Base-by-base conservation (phyloP, 2,888 invertebrate species). In the Melangyna quadrimaculata region DNA sequence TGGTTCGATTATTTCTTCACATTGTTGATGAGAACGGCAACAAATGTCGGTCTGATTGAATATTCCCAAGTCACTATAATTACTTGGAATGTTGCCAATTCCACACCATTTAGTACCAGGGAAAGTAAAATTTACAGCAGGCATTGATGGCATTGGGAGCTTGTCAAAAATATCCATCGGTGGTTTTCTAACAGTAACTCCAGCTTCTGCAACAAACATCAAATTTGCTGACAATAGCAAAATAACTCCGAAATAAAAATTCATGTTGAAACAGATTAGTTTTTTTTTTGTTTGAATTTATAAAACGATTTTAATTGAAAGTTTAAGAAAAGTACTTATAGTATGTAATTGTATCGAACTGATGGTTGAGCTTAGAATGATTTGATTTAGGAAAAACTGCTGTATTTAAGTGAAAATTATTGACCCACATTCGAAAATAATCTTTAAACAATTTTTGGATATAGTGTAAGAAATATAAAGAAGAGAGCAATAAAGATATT, bases 91-190 rank as follows among this genome's bases (percentile, higher is more conserved):
- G 14, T 14, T 6, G 0, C 98, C 98, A 88, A 96, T 96, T 22
- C 98, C 98, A 92, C 98, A 98, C 98, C 98, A 98, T 90, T 97
- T 96, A 0, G 98, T 98, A 7, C 97, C 96, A 7, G 97, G 57
- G 0, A 67, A 10, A 1, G 24, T 57, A 0, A 57, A 0, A 27
- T 40, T 55, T 9, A 45, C 37, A 14, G 32, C 3, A 9, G 37
- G 45, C 0, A 43, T 35, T 14, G 45, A 5, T 5, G 55, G 35
- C 2, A 48, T 0, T 1, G 22, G 7, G 1, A 53, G 0, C 6
- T 17, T 1, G 4, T 53, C 53, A 1, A 55, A 12, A 17, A 55
- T 12, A 14, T 37, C 53, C 1, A n/a, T n/a, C n/a, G 40, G 2
- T 35, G 7, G 6, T 12, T 43, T 17, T 19, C 29, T 3, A 57